phyloP scores from a whole-genome alignment of 1,140 invertebrate genomes.

The Cardiocondyla obscurior region DNA sequence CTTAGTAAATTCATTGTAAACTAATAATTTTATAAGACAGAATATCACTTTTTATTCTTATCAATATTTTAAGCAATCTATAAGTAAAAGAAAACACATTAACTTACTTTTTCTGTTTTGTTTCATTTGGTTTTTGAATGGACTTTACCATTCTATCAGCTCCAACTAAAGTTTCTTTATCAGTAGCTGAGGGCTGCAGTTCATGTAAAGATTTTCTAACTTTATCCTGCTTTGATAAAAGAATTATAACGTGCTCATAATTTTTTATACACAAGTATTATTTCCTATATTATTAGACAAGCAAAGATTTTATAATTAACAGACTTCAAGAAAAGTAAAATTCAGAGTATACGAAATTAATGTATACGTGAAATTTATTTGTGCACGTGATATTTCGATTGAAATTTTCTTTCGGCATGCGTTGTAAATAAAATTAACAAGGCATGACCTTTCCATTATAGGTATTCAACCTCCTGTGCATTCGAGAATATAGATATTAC shows the following conservation, averaged over 20 bases:
- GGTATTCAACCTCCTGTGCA: not conserved
- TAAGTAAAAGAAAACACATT: not conserved
- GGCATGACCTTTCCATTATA: not conserved
- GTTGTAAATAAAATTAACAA: not conserved
- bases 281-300: not conserved
- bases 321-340: no score
- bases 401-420: not conserved
- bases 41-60: not conserved
- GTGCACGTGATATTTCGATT: not conserved
- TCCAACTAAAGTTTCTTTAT: slow-evolving; percentile 88
- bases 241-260: not conserved
- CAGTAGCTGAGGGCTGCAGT: slow-evolving; percentile 86
- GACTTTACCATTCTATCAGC: slow-evolving; percentile 77
- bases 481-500: not conserved
- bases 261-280: not conserved
- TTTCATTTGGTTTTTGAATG: slow-evolving; percentile 63
- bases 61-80: not conserved
- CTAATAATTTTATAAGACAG: not conserved
- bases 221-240: slow-evolving; percentile 76
- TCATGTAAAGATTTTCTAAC: slow-evolving; percentile 86
- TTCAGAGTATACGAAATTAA: no score
- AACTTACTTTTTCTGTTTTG: slow-evolving; percentile 75
- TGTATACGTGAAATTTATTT: no score
- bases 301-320: no score
- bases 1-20: not conserved